Base-by-base conservation (phyloP, 2,888 invertebrate species). In the Euproctis similis region DNA sequence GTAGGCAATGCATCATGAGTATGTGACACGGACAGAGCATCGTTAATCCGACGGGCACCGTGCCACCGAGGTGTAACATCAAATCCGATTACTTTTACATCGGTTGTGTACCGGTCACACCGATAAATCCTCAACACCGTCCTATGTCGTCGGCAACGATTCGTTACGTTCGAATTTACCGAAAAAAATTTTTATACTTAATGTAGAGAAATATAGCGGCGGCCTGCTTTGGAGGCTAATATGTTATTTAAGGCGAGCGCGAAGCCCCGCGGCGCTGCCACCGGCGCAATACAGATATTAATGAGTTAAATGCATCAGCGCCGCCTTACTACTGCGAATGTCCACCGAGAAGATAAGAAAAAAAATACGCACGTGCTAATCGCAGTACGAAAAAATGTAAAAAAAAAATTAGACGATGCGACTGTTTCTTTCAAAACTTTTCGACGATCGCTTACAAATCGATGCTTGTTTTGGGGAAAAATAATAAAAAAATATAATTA, bases 161-260 rank as follows among this genome's bases (percentile, higher is more conserved):
- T 76, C 76, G 76, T 70, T 73, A 69, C 74, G 75, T 70, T 56
- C 64, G 63, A 71, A 61, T 71, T 73, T 72, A 73, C 72, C 71
- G 65, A 70, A 71, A 67, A 63, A n/a, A n/a, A n/a, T n/a, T n/a
- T 61, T 59, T 62, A 60, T 53, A 56, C 54, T 56, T 31, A 34
- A 34, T 44, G 33, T 46, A 52, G 68, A 71, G 73, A 76, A 68
- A 73, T 75, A 72, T 72, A 60, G 63, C 64, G 71, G 69, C 76
- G 74, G 77, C 51, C n/a, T 55, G 68, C 77, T 77, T 77, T 76
- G 70, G 65, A 58, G 61, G 50, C 75, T 80, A 78, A 80, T 76
- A 67, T 73, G 75, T 76, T 76, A 76, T 74, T 74, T 71, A 72
- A 68, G 62, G 67, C 59, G 54, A 59, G 62, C 44, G 56, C 46